Percentiles rank a stretch among this genome's conserved stretches.
Evolutionary conservation across 35 echinoderm and acorn worm genomes (phyloP).

Genomic region (Apostichopus californicus): DNA sequence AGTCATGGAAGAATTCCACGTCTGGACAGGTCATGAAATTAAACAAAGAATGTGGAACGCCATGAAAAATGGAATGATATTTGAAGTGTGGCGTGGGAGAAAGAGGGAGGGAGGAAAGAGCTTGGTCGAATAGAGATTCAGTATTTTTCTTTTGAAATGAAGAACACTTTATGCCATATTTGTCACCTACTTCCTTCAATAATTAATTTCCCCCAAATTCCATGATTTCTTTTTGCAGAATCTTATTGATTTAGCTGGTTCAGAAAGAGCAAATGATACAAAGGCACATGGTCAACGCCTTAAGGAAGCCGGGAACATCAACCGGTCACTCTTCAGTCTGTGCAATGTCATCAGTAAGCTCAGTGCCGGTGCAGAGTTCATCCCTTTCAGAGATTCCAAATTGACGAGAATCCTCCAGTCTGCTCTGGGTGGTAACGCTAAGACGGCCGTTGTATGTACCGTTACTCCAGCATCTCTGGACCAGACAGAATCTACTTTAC

Average conservation of each 20-base stretch:
- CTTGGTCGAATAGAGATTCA: neutral
- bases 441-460: conserved; percentile 96
- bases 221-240: conserved; percentile 48
- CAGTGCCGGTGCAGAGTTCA: conserved; percentile 56
- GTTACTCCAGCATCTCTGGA: no score
- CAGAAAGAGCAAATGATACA: conserved; percentile 83
- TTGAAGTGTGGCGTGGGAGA: neutral
- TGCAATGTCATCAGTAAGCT: conserved; percentile 87
- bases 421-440: conserved; percentile 88
- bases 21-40: neutral
- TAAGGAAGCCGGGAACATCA: conserved; percentile 89
- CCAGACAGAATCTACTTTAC: no score
- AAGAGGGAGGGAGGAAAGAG: neutral
- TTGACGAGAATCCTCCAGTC: conserved; percentile 84
- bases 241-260: conserved; percentile 89
- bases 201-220: no score
- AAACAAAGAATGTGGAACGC: neutral
- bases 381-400: conserved; percentile 92
- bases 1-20: no score
- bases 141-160: neutral
- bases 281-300: conserved; percentile 75
- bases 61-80: no score
- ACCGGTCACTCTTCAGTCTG: conserved; percentile 72
- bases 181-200: no score
- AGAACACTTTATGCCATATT: no score